Base-by-base conservation (phyloP, 2,888 invertebrate genomes). In the Calliopum simillimum region DNA sequence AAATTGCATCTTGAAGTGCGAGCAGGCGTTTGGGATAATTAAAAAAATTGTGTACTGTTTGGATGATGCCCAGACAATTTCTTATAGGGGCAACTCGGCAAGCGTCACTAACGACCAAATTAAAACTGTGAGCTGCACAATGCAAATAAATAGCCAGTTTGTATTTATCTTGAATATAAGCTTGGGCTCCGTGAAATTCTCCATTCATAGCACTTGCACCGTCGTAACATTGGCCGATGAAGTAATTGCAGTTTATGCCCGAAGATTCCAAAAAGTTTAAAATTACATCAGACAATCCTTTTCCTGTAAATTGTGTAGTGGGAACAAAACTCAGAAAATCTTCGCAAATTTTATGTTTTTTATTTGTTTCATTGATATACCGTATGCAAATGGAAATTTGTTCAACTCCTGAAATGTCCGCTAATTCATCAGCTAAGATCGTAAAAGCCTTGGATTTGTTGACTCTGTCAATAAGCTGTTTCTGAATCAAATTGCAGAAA, bases 171-270 rank as follows among this genome's bases (percentile, higher is more conserved):
- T 19, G 43, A 25, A 68, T 59, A 59, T 61, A 41, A 16, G 53
- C 51, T 69, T 69, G 69, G 33, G 51, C 69, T 51, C 69, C 69
- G 25, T 69, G 62, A 44, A 69, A 49, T 51, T 63, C 62, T 25
- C 69, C 69, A 63, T 23, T 53, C 41, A 69, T 51, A 16, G 69
- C 33, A 19, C 23, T 49, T 43, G 69, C 69, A n/a, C 53, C 62
- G 55, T 69, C 62, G 41, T n/a, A n/a, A n/a, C n/a, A n/a, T n/a
- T n/a, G n/a, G n/a, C n/a, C 51, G 21, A 51, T 5, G 41, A 66
- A 44, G 46, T 56, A 66, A 5, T 43, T 56, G 56, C 19, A 55
- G 14, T 55, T 23, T 23, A 66, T 14, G 3, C 53, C 65, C 8
- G 53, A 65, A 46, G 43, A 44, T 44, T 56, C 23, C 21, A 49